Evolutionary conservation across 23 tunicate genomes (phyloP).

Genomic region (Clavelina lepadiformis): DNA sequence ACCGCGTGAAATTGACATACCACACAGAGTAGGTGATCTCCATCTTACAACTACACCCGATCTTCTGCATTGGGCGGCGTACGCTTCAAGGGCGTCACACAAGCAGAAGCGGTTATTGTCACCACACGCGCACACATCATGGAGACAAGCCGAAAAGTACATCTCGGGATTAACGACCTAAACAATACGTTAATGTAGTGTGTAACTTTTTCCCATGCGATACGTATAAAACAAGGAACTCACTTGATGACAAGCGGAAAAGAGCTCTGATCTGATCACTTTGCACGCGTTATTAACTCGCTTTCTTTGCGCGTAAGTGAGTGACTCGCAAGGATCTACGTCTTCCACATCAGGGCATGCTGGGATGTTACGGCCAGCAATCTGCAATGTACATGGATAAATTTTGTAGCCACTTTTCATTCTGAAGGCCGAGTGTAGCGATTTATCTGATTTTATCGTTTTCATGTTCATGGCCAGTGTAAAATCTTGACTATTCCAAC

Average conservation of each 20-base stretch:
- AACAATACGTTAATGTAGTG: background rate
- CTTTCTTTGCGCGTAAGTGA: constrained; percentile 41
- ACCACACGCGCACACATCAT: constrained; percentile 79
- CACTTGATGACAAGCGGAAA: constrained; percentile 67
- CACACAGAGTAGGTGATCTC: constrained; percentile 37
- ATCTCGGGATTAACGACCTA: constrained; percentile 77
- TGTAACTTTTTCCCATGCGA: background rate
- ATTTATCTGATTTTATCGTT: too few species aligned
- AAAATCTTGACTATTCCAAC: too few species aligned
- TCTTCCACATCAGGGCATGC: constrained; percentile 36
- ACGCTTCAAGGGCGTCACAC: constrained; percentile 72
- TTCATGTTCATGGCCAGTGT: too few species aligned
- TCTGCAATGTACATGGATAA: too few species aligned
- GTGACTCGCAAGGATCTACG: constrained; percentile 42
- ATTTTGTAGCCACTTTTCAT: too few species aligned
- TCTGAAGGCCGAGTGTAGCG: too few species aligned
- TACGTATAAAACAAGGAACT: too few species aligned
- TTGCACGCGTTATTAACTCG: constrained; percentile 51
- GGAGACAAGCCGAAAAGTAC: constrained; percentile 66
- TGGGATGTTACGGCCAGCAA: too few species aligned
- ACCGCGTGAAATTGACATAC: constrained; percentile 12
- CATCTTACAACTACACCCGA: constrained; percentile 50
- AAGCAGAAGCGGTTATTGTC: constrained; percentile 46
- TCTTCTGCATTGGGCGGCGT: constrained; percentile 76
- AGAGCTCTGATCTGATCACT: constrained; percentile 33